phyloP scores from a whole-genome alignment of 2,113 vertebrate genomes.

The Corapipo altera region DNA sequence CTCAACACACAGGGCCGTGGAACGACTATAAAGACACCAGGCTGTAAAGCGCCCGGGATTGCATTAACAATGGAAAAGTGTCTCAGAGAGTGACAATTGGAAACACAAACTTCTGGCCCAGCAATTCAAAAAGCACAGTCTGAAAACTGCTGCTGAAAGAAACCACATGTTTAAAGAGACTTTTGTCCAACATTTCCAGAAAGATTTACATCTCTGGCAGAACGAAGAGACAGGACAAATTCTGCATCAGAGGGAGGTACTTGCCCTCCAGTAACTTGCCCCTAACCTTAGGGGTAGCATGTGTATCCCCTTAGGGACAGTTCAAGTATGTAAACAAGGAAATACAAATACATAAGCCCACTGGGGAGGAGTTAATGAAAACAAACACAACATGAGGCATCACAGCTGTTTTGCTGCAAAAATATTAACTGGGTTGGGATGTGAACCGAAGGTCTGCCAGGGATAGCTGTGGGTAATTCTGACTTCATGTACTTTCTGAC shows the following conservation, averaged over 20 bases:
- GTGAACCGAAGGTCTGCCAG: neutral
- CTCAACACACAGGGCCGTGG: neutral
- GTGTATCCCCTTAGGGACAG: neutral
- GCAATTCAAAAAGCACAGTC: neutral
- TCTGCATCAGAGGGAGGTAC: neutral
- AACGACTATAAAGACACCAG: neutral
- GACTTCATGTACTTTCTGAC: neutral
- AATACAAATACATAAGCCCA: conserved; percentile 4
- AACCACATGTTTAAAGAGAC: neutral
- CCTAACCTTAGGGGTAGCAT: neutral
- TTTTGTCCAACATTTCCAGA: neutral
- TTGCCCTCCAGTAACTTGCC: neutral
- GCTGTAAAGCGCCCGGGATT: neutral
- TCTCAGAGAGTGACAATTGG: conserved; percentile 32
- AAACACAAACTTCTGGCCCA: conserved; percentile 40
- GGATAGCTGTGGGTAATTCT: neutral
- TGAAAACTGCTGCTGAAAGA: neutral
- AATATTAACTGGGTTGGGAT: neutral
- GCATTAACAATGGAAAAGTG: neutral
- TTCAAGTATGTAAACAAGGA: conserved; percentile 13
- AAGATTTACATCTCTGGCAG: neutral
- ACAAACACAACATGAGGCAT: neutral
- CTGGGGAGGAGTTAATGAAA: conserved; percentile 29
- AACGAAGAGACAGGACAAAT: neutral
- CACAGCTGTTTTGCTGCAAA: conserved; percentile 1